phyloP scores from a whole-genome alignment of 2,113 vertebrate genomes.

The Monarcha castaneiventris region DNA sequence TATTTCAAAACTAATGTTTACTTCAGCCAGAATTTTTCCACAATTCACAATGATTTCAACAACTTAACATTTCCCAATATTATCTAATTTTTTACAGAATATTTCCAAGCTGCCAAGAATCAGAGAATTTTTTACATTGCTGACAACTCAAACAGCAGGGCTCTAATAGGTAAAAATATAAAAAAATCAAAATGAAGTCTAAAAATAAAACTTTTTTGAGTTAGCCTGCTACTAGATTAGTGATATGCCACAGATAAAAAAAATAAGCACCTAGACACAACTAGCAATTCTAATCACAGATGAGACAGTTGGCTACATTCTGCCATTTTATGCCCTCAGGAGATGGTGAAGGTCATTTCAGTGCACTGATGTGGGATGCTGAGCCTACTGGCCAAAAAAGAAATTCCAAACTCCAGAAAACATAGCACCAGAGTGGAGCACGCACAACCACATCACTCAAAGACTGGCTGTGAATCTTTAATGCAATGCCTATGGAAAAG shows the following conservation, averaged over 20 bases:
- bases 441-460: conserved; percentile 44
- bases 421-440: neutral
- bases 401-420: conserved; percentile 4
- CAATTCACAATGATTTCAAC: neutral
- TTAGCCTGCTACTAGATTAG: neutral
- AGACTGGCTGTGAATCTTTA: neutral
- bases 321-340: conserved; percentile 28
- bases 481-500: conserved; percentile 13
- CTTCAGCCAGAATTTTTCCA: neutral
- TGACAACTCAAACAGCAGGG: neutral
- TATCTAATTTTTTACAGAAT: neutral
- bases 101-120: neutral
- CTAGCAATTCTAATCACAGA: conserved; percentile 11
- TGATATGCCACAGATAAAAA: neutral
- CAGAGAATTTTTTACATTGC: neutral
- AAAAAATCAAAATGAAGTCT: neutral
- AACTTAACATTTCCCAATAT: neutral
- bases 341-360: conserved; percentile 24
- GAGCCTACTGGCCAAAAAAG: conserved; percentile 1
- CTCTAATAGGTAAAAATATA: neutral
- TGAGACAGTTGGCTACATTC: conserved; percentile 14
- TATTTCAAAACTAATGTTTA: conserved; percentile 1
- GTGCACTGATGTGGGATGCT: conserved; percentile 28
- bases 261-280: neutral
- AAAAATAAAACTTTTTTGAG: neutral